phyloP scores from a whole-genome alignment of 2,113 vertebrate species.

The Rhineura floridana region DNA sequence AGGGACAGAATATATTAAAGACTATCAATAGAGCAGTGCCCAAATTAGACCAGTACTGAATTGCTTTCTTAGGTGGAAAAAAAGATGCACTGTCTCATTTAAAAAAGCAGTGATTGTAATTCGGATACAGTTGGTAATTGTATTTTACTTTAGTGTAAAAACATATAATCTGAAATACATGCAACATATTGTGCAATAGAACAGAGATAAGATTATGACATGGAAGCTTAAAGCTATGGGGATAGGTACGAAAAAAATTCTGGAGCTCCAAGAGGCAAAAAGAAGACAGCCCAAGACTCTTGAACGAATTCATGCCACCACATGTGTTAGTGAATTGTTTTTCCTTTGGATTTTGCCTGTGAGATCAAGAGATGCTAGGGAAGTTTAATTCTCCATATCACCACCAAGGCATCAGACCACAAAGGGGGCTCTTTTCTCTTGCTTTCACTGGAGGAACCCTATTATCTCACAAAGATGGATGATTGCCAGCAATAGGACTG shows the following conservation, averaged over 20 bases:
- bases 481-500: background rate
- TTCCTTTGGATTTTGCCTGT: background rate
- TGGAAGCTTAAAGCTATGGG: background rate
- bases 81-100: background rate
- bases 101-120: background rate
- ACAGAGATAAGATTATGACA: background rate
- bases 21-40: background rate
- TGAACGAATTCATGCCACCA: background rate
- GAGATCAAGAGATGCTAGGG: background rate
- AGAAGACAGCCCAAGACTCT: background rate
- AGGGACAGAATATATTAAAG: background rate
- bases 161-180: too few relatives aligned
- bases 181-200: background rate
- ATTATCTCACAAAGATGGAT: background rate
- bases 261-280: background rate
- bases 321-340: background rate
- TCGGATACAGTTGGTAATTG: background rate
- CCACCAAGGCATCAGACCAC: background rate
- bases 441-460: background rate
- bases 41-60: background rate
- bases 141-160: background rate
- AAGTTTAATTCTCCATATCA: background rate
- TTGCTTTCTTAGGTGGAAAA: background rate
- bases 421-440: background rate
- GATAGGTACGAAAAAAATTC: background rate